Conservation (phyloP, 2,888 invertebrate genomes). For the Aplocera efformata region DNA sequence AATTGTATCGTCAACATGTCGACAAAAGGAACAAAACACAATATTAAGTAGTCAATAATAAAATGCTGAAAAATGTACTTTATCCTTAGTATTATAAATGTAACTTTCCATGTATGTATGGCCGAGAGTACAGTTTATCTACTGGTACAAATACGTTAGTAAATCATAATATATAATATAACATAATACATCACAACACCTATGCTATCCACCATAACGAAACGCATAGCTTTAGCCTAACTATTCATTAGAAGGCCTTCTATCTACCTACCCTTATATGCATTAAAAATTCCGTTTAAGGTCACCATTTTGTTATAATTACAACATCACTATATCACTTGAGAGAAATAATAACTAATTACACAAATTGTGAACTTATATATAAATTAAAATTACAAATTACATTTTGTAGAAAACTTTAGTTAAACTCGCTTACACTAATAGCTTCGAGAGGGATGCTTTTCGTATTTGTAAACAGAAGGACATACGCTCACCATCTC, state of each 20-base stretch:
- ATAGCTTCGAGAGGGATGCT: constrained; percentile 60
- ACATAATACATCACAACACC: constrained; percentile 58
- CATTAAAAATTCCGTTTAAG: constrained; percentile 75
- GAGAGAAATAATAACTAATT: constrained; percentile 67
- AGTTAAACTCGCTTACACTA: constrained; percentile 72
- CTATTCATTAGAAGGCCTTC: constrained; percentile 73
- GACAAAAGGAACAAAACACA: constrained; percentile 42
- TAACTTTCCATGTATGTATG: constrained; percentile 51
- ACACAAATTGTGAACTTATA: constrained; percentile 53
- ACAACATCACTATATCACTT: constrained; percentile 74
- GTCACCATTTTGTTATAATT: constrained; percentile 73
- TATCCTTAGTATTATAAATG: constrained; percentile 43
- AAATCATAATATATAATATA: constrained; percentile 36
- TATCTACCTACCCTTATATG: constrained; percentile 75
- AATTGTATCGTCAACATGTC: constrained; percentile 41
- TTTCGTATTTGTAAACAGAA: constrained; percentile 30
- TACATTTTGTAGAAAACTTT: constrained; percentile 70
- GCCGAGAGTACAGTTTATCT: constrained; percentile 49
- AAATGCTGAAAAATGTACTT: constrained; percentile 54
- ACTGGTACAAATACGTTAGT: constrained; percentile 41
- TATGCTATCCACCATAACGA: constrained; percentile 51
- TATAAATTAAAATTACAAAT: constrained; percentile 44
- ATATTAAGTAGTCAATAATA: constrained; percentile 37
- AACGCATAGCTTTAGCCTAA: constrained; percentile 60
- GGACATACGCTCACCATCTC: constrained; percentile 15